Evolutionary conservation across 2,888 invertebrate species (phyloP).

Genomic region (Miltochrista miniata): DNA sequence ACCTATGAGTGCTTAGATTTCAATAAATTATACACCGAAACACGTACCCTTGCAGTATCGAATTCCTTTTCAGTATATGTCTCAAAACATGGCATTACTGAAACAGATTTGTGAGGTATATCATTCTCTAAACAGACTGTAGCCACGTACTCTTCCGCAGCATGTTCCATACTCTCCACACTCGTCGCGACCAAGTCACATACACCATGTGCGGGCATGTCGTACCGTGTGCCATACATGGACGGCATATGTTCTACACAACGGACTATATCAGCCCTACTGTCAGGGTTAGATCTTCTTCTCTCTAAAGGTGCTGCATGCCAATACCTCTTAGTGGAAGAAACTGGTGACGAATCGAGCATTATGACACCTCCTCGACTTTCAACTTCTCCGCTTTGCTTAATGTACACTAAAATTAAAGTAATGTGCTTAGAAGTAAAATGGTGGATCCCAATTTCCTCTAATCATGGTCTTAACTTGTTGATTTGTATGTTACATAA

Average conservation of each 20-base stretch:
- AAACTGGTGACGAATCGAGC: conserved; percentile 64
- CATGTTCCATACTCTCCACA: background rate
- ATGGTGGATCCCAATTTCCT: background rate
- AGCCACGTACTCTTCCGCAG: conserved; percentile 1
- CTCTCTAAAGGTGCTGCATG: conserved; percentile 59
- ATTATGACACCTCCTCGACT: conserved; percentile 81
- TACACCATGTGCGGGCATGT: conserved; percentile 47
- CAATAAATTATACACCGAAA: too few species aligned
- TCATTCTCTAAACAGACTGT: conserved; percentile 72
- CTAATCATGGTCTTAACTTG: background rate
- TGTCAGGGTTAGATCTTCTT: conserved; percentile 64
- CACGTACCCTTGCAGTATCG: conserved; percentile 54
- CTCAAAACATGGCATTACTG: conserved; percentile 48
- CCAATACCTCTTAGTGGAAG: conserved; percentile 70
- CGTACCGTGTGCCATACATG: conserved; percentile 31
- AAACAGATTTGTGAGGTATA: conserved; percentile 28
- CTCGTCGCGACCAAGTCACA: conserved; percentile 10
- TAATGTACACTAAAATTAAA: conserved; percentile 73
- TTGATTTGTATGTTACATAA: too few species aligned
- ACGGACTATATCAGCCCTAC: conserved; percentile 75
- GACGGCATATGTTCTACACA: conserved; percentile 68
- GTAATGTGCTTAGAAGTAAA: background rate
- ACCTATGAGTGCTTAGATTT: too few species aligned
- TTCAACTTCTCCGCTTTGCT: conserved; percentile 86
- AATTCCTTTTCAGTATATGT: conserved; percentile 58